phyloP scores from a whole-genome alignment of 2,888 invertebrate genomes.

The Adelphocoris suturalis region DNA sequence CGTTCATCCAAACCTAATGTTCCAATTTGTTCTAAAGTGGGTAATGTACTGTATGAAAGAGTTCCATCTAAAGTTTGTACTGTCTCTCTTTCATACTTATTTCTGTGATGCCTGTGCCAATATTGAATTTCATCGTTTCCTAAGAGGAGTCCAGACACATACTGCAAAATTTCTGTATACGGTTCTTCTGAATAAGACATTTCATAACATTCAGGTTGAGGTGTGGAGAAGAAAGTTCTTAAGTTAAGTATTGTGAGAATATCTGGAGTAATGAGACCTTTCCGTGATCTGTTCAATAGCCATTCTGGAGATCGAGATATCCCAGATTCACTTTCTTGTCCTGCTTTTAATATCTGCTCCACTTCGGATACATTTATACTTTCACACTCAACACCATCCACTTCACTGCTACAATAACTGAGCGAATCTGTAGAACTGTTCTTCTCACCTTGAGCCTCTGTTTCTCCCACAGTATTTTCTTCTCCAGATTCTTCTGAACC shows the following conservation, averaged over 20 bases:
- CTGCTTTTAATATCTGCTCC: slow-evolving; percentile 75
- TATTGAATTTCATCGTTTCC: slow-evolving; percentile 74
- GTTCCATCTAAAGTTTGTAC: slow-evolving; percentile 7
- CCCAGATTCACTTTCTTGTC: slow-evolving; percentile 73
- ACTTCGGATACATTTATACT: slow-evolving; percentile 21
- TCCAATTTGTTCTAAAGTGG: slow-evolving; percentile 36
- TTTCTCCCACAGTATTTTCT: slow-evolving; percentile 36
- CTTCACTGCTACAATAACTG: slow-evolving; percentile 60
- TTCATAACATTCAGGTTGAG: slow-evolving; percentile 86
- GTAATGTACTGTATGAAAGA: slow-evolving; percentile 9
- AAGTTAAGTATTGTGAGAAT: slow-evolving; percentile 86
- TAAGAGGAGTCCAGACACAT: slow-evolving; percentile 80
- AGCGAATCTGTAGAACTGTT: slow-evolving; percentile 54
- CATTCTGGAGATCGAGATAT: slow-evolving; percentile 81
- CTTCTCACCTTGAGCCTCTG: slow-evolving; percentile 49
- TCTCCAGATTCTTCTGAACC: slow-evolving; percentile 72
- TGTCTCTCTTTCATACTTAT: slow-evolving; percentile 38
- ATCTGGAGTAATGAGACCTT: slow-evolving; percentile 83
- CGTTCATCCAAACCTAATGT: slow-evolving; percentile 30
- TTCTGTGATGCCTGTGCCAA: slow-evolving; percentile 67
- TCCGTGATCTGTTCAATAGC: slow-evolving; percentile 84
- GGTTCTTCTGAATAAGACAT: slow-evolving; percentile 82
- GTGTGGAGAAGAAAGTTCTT: slow-evolving; percentile 83
- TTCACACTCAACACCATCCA: slow-evolving; percentile 66
- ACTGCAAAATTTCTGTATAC: slow-evolving; percentile 83